phyloP scores from a whole-genome alignment of 2,888 invertebrate species.

The Tinea pellionella region DNA sequence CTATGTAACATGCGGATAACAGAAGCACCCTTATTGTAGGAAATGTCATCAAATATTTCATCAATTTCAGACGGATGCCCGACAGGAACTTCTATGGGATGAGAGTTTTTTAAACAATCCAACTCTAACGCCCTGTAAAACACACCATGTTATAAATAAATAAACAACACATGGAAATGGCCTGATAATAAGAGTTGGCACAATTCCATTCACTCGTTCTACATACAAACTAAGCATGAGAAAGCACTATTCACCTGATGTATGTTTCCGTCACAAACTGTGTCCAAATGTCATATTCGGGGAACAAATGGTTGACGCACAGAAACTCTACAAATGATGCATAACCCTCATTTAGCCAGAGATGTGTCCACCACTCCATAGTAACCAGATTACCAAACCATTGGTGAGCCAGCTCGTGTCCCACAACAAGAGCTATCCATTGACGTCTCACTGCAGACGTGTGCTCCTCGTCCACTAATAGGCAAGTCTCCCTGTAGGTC shows the following conservation, averaged over 20 bases:
- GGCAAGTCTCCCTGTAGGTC: slow-evolving; percentile 91
- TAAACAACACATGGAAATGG: not conserved
- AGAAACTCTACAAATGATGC: slow-evolving; percentile 96
- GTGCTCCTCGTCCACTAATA: slow-evolving; percentile 90
- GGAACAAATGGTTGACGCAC: slow-evolving; percentile 92
- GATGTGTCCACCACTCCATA: slow-evolving; percentile 98
- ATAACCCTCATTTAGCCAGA: slow-evolving; percentile 97
- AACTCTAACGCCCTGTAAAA: slow-evolving; percentile 77
- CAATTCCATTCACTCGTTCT: too few relatives aligned
- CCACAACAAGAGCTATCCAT: slow-evolving; percentile 88
- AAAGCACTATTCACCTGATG: slow-evolving; percentile 55
- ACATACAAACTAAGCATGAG: not conserved
- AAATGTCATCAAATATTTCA: slow-evolving; percentile 98
- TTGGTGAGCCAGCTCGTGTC: slow-evolving; percentile 95
- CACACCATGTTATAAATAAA: not conserved
- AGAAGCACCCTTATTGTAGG: slow-evolving; percentile 95
- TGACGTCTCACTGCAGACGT: slow-evolving; percentile 88
- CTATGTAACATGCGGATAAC: slow-evolving; percentile 94
- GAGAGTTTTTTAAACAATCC: slow-evolving; percentile 91
- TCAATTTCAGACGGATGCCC: slow-evolving; percentile 95
- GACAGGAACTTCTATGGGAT: slow-evolving; percentile 96
- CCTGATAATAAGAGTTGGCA: not conserved
- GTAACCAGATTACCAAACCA: slow-evolving; percentile 99
- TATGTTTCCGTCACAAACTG: slow-evolving; percentile 94
- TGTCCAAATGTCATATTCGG: slow-evolving; percentile 97